These are phyloP conservation scores for Hermetia illucens DNA, from an alignment of 1,140 invertebrate species.

Conservation along the genomic window DNA sequence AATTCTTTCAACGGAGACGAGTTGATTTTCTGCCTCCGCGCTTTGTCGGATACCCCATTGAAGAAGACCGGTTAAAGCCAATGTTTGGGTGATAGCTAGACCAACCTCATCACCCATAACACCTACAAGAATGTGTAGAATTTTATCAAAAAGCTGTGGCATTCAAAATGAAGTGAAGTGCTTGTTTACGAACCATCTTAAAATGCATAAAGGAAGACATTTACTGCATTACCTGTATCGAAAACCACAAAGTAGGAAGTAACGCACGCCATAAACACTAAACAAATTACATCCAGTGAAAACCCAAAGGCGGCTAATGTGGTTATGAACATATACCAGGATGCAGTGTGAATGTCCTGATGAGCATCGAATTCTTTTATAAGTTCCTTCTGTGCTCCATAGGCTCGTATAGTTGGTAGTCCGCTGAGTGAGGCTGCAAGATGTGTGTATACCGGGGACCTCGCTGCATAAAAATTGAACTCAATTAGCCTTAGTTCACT, in stretches of 20 bases:
- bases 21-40: conserved; percentile 64
- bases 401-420: conserved; percentile 58
- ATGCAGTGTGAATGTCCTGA: conserved; percentile 52
- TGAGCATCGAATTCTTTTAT: conserved; percentile 46
- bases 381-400: conserved; percentile 43
- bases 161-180: too few relatives aligned
- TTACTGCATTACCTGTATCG: conserved; percentile 29
- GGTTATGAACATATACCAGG: conserved; percentile 62
- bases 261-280: conserved; percentile 52
- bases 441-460: conserved; percentile 64
- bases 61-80: conserved; percentile 60
- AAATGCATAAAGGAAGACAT: not conserved
- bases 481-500: not conserved
- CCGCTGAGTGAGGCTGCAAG: conserved; percentile 57
- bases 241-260: conserved; percentile 43
- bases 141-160: too few relatives aligned
- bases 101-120: conserved; percentile 47
- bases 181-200: not conserved
- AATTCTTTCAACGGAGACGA: conserved; percentile 67
- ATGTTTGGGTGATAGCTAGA: conserved; percentile 62
- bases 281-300: conserved; percentile 54
- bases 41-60: conserved; percentile 72
- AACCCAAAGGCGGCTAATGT: conserved; percentile 71
- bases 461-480: conserved; percentile 14
- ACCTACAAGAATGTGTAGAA: conserved; percentile 5